Evolutionary conservation across 2,888 invertebrate species (phyloP), one percentile per base, ranked within the genome.

Genomic region (Polydrusus pterygomalis): DNA sequence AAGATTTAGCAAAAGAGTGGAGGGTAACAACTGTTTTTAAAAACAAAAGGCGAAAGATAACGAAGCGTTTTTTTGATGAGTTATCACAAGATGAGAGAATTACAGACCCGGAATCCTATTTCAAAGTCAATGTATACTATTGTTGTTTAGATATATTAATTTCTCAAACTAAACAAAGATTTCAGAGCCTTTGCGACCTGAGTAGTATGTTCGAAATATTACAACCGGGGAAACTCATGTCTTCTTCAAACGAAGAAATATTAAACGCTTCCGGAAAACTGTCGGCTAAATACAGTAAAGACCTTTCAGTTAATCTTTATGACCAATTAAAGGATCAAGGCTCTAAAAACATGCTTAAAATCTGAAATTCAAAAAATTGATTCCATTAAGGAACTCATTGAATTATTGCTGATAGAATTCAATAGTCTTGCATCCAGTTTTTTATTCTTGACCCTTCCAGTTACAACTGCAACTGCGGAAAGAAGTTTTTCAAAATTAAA

Each of bases 11-110:
- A n/a, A 40, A 40, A 40, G 1, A 2, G 2, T 40, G 13, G 40
- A 40, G 13, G 9, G 40, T 40, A 40, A 40, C 40, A 40, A 11
- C 40, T 40, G 40, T 40, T 40, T 40, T 40, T 13, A 40, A 40
- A 40, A 40, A 40, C 13, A 45, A n/a, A n/a, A n/a, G 45, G n/a
- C 6, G n/a, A 45, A 45, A 6, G 45, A 11, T n/a, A 25, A 25
- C 25, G 25, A 25, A 25, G 25, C 25, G 25, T 25, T 25, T 25
- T 25, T 25, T 25, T 25, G 45, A 45, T 45, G n/a, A n/a, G 45
- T 45, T 11, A 45, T 45, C n/a, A 45, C n/a, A 45, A 45, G 45
- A 45, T 45, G 7, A 45, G 45, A 45, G 45, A 45, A 45, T n/a
- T 45, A 1, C n/a, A n/a, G 45, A 45, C 13, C 40, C 40, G 40